phyloP scores from a whole-genome alignment of 2,113 vertebrate genomes.

The Hippocampus abdominalis region DNA sequence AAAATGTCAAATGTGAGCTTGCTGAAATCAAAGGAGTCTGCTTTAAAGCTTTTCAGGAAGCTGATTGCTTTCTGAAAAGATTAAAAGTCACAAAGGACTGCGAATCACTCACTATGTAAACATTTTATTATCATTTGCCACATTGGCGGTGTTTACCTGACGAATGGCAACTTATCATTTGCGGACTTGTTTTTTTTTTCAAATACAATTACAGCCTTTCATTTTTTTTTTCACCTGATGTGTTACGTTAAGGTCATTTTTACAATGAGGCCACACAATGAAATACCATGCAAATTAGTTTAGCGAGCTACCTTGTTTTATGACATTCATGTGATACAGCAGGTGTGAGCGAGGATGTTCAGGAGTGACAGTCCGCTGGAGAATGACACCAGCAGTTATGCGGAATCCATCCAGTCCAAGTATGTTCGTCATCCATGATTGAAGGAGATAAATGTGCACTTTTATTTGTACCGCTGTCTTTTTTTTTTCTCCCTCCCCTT shows the following conservation, averaged over 20 bases:
- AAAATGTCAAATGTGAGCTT: not conserved
- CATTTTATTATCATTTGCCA: no score
- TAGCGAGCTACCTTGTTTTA: not conserved
- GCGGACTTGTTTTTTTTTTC: no score
- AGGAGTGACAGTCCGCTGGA: slow-evolving; percentile 37
- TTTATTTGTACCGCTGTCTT: no score
- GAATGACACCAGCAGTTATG: slow-evolving; percentile 50
- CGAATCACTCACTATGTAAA: no score
- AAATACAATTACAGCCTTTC: not conserved
- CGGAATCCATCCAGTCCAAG: slow-evolving; percentile 58
- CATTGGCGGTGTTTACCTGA: no score
- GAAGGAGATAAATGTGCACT: no score
- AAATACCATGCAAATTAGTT: not conserved
- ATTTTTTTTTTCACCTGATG: not conserved
- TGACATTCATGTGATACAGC: not conserved
- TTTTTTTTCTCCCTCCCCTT: no score
- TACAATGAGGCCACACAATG: not conserved
- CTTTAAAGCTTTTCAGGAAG: no score
- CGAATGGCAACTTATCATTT: no score
- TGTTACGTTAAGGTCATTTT: not conserved
- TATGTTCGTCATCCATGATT: slow-evolving; percentile 24
- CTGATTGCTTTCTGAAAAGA: no score
- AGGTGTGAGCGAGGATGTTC: slow-evolving; percentile 56
- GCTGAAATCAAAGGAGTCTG: not conserved
- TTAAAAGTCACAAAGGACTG: no score